Evolutionary conservation across 2,888 invertebrate species (phyloP), one percentile per base, ranked within the genome.

Genomic region (Philereme vetulata): DNA sequence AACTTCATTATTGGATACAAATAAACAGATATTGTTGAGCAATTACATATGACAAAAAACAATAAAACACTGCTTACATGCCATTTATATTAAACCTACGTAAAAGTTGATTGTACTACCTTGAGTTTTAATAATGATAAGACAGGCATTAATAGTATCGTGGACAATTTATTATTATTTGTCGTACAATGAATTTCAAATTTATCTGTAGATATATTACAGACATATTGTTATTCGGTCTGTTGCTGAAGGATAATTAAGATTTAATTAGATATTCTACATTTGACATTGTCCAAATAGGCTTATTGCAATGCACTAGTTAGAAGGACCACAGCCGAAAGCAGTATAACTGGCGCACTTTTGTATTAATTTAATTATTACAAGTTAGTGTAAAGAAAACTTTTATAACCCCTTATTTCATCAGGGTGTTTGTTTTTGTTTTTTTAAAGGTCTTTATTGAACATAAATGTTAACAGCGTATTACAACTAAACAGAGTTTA

Each of bases 241-340:
- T 49, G 36, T 44, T 21, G 42, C 34, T 44, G 11, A 10, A 4
- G 36, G 46, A 51, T 58, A 64, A 60, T 60, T 43, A 52, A 52
- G 40, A 58, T 60, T 49, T 62, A 62, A 64, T 66, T 66, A 58
- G 59, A 47, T 42, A 56, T 42, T 61, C 58, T 47, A 64, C 53
- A 56, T 66, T 51, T 52, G 56, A 64, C 67, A 65, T 64, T 62
- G 58, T 64, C 64, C 62, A 62, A 65, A 64, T 50, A 47, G 35
- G 46, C 48, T 32, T 44, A 56, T 65, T 68, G 50, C 64, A 34
- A 51, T 44, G 48, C 33, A 38, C 10, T 33, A 9, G 6, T 33
- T 34, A 8, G 35, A 9, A n/a, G 8, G 4, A 9, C 10, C 51
- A 52, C 40, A 56, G 52, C 52, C 11, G 10, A 45, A 56, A 9